A percentile compares a stretch with the other conserved stretches of the same genome.
phyloP scores from a whole-genome alignment of 2,113 vertebrate genomes.

The Platysternon megacephalum region DNA sequence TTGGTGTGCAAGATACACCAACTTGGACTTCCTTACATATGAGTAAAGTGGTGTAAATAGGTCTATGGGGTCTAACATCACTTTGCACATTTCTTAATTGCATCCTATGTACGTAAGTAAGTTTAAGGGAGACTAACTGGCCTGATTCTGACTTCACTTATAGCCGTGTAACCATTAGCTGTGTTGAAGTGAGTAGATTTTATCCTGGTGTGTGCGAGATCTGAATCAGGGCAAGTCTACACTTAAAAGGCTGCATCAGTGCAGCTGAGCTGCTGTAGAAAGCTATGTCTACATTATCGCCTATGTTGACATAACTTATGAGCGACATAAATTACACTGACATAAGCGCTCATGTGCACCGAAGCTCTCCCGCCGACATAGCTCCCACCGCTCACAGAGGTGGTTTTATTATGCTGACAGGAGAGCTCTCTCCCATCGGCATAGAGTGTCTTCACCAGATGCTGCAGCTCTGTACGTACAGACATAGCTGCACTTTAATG shows the following conservation, averaged over 20 bases:
- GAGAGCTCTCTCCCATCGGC: too few relatives aligned
- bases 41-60: not conserved
- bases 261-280: not conserved
- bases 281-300: too few relatives aligned
- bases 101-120: not conserved
- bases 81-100: not conserved
- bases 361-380: too few relatives aligned
- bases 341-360: too few relatives aligned
- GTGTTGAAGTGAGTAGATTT: not conserved
- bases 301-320: too few relatives aligned
- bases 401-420: too few relatives aligned
- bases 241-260: not conserved
- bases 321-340: too few relatives aligned
- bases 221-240: not conserved
- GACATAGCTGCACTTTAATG: not conserved
- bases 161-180: not conserved
- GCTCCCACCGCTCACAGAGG: too few relatives aligned
- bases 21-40: not conserved
- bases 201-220: not conserved
- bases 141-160: not conserved
- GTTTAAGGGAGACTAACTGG: not conserved
- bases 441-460: too few relatives aligned
- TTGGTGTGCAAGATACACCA: not conserved
- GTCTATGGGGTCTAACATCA: not conserved
- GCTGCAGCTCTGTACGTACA: too few relatives aligned